phyloP scores from a whole-genome alignment of 2,113 vertebrate species.

The Bambusicola thoracicus region DNA sequence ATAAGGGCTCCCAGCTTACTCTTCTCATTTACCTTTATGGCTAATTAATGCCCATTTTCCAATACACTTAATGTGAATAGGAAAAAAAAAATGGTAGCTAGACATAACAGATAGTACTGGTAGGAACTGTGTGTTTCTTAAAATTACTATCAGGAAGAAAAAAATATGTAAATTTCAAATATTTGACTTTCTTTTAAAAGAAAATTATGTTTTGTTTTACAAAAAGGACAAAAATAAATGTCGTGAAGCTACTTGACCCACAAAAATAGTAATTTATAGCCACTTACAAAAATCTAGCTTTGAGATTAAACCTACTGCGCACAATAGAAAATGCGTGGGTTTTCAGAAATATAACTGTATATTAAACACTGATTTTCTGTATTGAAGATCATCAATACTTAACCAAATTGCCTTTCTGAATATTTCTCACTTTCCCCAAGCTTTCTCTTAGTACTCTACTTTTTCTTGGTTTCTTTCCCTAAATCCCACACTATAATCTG shows the following conservation, averaged over 20 bases:
- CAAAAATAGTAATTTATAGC: not conserved
- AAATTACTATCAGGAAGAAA: not conserved
- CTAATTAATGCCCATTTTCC: not conserved
- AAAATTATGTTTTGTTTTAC: not conserved
- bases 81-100: not conserved
- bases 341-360: not conserved
- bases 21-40: not conserved
- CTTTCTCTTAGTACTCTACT: not conserved
- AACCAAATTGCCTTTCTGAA: not conserved
- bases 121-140: not conserved
- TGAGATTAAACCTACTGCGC: not conserved
- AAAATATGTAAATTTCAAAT: not conserved
- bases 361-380: not conserved
- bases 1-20: not conserved
- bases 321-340: not conserved
- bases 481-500: constrained; percentile 13
- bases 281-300: not conserved
- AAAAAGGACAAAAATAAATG: not conserved
- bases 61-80: not conserved
- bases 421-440: not conserved
- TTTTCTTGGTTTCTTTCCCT: constrained; percentile 4
- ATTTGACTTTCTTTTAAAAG: not conserved
- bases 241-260: not conserved
- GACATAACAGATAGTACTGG: not conserved
- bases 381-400: not conserved